Conservation (phyloP, 1,140 invertebrate species). For the Thaumatotibia leucotreta region DNA sequence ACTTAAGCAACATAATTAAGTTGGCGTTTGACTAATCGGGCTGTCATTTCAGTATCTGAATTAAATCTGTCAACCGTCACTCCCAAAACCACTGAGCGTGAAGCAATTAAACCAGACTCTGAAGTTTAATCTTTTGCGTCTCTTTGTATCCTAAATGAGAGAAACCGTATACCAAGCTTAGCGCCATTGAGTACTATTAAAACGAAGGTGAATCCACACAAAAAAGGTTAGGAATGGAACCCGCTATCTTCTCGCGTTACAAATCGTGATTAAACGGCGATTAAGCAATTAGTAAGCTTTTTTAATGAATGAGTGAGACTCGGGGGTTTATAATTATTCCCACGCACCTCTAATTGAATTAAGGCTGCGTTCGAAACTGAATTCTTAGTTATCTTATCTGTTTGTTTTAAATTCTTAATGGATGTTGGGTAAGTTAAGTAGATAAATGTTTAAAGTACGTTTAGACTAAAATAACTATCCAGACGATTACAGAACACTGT, state of each 20-base stretch:
- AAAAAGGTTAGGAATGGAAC: slow-evolving; percentile 9
- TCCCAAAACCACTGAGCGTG: neutral
- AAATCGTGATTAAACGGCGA: slow-evolving; percentile 42
- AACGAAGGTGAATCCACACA: slow-evolving; percentile 10
- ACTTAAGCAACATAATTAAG: too few relatives aligned
- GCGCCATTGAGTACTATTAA: neutral
- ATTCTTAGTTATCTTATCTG: neutral
- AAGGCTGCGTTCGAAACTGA: neutral
- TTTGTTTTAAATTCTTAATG: neutral
- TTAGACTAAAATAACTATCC: too few relatives aligned
- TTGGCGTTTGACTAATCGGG: too few relatives aligned
- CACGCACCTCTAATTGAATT: slow-evolving; percentile 11
- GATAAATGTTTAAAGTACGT: too few relatives aligned
- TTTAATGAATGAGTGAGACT: slow-evolving; percentile 3
- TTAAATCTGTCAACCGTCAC: neutral
- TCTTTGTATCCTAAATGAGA: neutral
- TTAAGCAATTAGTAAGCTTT: slow-evolving; percentile 42
- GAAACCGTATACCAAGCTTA: neutral
- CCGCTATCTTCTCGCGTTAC: slow-evolving; percentile 22
- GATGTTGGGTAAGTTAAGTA: too few relatives aligned
- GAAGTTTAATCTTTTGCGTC: neutral
- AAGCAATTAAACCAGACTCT: neutral
- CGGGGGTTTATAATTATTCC: neutral
- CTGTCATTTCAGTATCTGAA: neutral
- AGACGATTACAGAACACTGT: too few relatives aligned